phyloP scores from a whole-genome alignment of 2,797 vertebrate species.

The Coendou prehensilis region DNA sequence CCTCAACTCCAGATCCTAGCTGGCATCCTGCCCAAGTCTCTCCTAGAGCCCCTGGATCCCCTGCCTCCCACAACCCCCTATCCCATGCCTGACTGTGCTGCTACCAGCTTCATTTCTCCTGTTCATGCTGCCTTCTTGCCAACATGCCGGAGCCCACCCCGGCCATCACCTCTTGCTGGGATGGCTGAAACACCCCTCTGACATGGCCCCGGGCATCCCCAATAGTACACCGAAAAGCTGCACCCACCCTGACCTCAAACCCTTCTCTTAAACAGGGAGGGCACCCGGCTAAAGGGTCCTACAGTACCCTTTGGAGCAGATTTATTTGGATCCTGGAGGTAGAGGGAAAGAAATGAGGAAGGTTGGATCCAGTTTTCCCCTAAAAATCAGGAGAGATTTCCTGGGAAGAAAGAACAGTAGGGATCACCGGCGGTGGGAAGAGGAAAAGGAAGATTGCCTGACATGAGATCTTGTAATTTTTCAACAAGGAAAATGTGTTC shows the following conservation, averaged over 20 bases:
- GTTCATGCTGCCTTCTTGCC: accelerated
- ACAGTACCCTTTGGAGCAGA: neutral
- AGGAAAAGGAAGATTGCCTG: neutral
- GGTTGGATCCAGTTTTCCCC: neutral
- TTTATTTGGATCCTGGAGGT: neutral
- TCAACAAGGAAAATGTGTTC: neutral
- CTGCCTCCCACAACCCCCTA: neutral
- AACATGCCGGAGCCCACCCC: neutral
- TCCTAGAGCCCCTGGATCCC: neutral
- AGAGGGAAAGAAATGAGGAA: neutral
- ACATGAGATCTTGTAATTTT: neutral
- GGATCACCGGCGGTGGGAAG: neutral
- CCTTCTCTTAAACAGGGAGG: neutral
- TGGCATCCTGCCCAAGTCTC: no score
- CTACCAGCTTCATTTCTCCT: neutral
- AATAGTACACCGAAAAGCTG: neutral
- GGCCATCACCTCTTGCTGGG: neutral
- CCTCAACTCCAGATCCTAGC: neutral
- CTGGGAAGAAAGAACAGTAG: no score
- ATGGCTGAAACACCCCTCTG: no score
- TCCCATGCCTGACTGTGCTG: neutral
- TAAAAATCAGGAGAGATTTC: neutral
- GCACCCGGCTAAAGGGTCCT: neutral
- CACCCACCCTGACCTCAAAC: neutral
- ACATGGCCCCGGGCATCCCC: neutral